Evolutionary conservation across 1,140 invertebrate genomes (phyloP), one percentile per base, ranked within the genome.

Genomic region (Psix sp.): DNA sequence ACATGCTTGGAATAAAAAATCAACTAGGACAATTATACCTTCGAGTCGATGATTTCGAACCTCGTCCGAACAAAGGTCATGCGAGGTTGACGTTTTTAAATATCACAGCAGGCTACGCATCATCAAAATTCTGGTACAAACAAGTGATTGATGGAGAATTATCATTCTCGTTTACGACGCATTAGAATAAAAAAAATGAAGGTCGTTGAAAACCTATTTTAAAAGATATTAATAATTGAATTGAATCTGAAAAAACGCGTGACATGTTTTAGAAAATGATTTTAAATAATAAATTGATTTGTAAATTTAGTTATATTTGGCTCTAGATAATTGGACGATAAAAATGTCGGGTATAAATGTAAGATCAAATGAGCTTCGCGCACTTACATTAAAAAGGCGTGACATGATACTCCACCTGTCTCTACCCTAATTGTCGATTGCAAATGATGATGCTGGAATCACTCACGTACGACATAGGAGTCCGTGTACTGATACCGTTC

Each of bases 371-470:
- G 51, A 62, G 62, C 21, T 67, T 66, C 62, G 51, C 56, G 67
- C n/a, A n/a, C 56, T 24, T 73, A 73, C 74, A 73, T 39, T 68
- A 59, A 76, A 76, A 65, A 45, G 74, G 68, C 63, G 74, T 76
- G 63, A 72, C 68, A 46, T 16, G 33, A 46, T 51, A 42, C 60
- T 73, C 73, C 68, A 72, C 67, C 68, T 73, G 74, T 73, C 62
- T 48, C 43, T 45, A 42, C 17, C 56, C 60, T 75, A 75, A 71
- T 71, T 75, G 66, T 75, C 60, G 42, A 75, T 62, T 35, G 38
- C 54, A 35, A 57, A 66, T 54, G 60, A 71, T 62, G 48, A 63
- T 56, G 49, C 31, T 48, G 26, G 29, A 36, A 43, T 67, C 51
- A 29, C 45, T 59, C 38, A 3, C 51, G 40, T 54, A 21, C 20